phyloP scores from a whole-genome alignment of 2,888 invertebrate species.

The Temnothorax rugatulus region DNA sequence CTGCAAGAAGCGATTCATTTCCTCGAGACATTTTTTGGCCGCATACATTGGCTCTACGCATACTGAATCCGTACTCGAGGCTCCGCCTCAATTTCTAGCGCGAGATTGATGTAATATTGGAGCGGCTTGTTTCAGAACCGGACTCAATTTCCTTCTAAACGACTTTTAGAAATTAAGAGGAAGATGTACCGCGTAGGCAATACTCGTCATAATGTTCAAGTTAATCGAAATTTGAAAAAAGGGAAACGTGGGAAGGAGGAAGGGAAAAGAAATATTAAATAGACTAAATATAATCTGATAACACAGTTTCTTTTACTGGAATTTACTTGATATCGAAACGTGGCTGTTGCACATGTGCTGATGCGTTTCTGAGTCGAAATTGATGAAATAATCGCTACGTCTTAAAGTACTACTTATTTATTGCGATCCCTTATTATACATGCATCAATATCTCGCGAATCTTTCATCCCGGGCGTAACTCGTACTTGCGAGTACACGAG shows the following conservation, averaged over 20 bases:
- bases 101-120: slow-evolving; percentile 21
- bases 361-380: background rate
- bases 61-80: background rate
- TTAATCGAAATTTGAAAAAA: slow-evolving; percentile 3
- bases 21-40: slow-evolving; percentile 54
- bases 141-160: slow-evolving; percentile 11
- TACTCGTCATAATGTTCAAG: background rate
- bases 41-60: slow-evolving; percentile 19
- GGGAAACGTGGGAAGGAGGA: no score
- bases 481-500: slow-evolving; percentile 21
- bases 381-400: slow-evolving; percentile 30
- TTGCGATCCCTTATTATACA: slow-evolving; percentile 13
- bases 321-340: background rate
- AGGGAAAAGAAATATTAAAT: background rate
- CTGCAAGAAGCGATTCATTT: slow-evolving; percentile 66
- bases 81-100: slow-evolving; percentile 29
- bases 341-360: background rate
- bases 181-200: background rate
- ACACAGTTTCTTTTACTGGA: background rate
- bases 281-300: background rate
- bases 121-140: slow-evolving; percentile 1
- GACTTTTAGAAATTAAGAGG: slow-evolving; percentile 11
- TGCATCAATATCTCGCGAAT: slow-evolving; percentile 44
- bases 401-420: slow-evolving; percentile 7
- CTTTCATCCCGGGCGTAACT: slow-evolving; percentile 6